Evolutionary conservation across 2,888 invertebrate genomes (phyloP), one percentile per base, ranked within the genome.

Genomic region (Drosophila ustulata): DNA sequence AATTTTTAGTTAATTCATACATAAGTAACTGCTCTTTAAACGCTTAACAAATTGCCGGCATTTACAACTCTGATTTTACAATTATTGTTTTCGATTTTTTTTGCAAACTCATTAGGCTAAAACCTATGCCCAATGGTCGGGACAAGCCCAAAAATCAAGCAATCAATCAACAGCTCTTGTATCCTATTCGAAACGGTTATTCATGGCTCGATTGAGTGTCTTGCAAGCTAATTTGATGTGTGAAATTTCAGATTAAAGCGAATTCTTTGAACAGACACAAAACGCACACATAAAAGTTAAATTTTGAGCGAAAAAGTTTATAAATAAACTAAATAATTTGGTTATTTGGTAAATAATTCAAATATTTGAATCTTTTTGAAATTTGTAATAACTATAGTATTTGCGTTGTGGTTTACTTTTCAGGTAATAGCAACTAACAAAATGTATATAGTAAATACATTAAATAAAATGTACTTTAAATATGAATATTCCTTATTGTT

Each of bases 81-180:
- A 66, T 76, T 64, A 66, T 63, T 53, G 63, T 43, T 63, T 26
- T 39, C 46, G 37, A 53, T 49, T 43, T 9, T 41, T 58, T 76
- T 76, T 65, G 74, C 66, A 62, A 75, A 62, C 79, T 79, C 67
- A 84, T 83, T 83, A 86, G 77, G 55, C 56, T 41, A 43, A 51
- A 39, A 13, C 32, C 55, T 11, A 13, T 43, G 46, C 45, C 53
- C 43, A 74, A 64, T 61, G 46, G 47, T 63, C 52, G 51, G 46
- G 63, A 55, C 75, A 64, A 50, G 39, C 67, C 59, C 59, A 46
- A 23, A 45, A 25, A 51, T 71, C 75, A 69, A 64, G 56, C 76
- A 80, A 84, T 75, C 79, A 84, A 69, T 66, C 80, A 76, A 58
- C 58, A 61, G 43, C 28, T 66, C 64, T 72, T 18, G 77, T 73